Percentiles rank a stretch among this genome's conserved stretches.
phyloP scores from a whole-genome alignment of 1,140 invertebrate genomes.

The Zaprionus ornatus region DNA sequence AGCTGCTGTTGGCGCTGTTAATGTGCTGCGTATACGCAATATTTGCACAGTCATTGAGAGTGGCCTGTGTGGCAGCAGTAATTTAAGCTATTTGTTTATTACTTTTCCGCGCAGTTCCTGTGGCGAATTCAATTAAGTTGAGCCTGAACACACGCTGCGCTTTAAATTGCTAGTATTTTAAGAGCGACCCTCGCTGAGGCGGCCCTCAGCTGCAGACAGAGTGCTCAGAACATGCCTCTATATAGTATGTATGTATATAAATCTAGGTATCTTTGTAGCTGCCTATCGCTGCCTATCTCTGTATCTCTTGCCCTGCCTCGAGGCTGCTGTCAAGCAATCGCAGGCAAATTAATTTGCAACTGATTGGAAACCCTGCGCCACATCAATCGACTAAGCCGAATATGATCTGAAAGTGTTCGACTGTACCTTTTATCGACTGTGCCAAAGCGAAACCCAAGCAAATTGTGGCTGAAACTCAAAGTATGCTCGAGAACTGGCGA shows the following conservation, averaged over 20 bases:
- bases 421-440: slow-evolving; percentile 3
- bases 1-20: slow-evolving; percentile 2
- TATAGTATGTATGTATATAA: not conserved
- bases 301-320: too few species aligned
- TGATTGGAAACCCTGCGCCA: not conserved
- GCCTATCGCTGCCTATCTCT: not conserved
- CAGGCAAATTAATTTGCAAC: slow-evolving; percentile 29
- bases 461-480: slow-evolving; percentile 14
- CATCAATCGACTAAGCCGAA: slow-evolving; percentile 33
- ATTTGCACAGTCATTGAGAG: slow-evolving; percentile 14
- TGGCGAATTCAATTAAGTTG: slow-evolving; percentile 46
- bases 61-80: slow-evolving; percentile 8
- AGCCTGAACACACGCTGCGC: slow-evolving; percentile 30
- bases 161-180: slow-evolving; percentile 29
- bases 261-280: not conserved
- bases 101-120: slow-evolving; percentile 13
- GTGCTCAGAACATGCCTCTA: not conserved
- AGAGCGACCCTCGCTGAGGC: not conserved
- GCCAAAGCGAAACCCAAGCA: slow-evolving; percentile 22
- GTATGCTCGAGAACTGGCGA: not conserved
- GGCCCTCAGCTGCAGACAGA: too few species aligned
- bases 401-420: slow-evolving; percentile 24
- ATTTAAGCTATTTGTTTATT: slow-evolving; percentile 54
- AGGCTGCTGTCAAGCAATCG: not conserved
- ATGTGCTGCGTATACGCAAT: slow-evolving; percentile 40